Evolutionary conservation across 2,797 vertebrate species (phyloP).

Genomic region (Ibycter americanus): DNA sequence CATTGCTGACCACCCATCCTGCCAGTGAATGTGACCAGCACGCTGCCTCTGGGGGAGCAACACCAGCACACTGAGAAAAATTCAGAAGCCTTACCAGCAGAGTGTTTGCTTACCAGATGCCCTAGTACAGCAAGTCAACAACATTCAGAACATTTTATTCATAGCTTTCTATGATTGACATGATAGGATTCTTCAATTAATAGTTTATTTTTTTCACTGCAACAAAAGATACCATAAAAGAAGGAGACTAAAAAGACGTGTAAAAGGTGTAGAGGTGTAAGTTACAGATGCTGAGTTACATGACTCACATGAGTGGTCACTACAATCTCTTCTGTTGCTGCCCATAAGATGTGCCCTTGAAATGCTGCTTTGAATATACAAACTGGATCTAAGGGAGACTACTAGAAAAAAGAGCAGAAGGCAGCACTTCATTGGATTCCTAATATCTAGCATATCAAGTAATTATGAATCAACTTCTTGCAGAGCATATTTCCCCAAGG

Average conservation of each 20-base stretch:
- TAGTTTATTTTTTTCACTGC: not conserved
- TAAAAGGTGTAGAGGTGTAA: not conserved
- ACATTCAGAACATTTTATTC: not conserved
- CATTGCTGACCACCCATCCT: not conserved
- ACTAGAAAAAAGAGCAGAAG: not conserved
- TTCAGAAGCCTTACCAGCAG: not conserved
- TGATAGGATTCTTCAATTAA: not conserved
- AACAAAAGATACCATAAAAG: not conserved
- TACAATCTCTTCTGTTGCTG: not conserved
- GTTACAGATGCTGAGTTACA: not conserved
- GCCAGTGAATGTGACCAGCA: fast-evolving
- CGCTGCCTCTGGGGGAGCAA: not conserved
- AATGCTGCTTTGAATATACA: not conserved
- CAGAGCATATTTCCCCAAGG: not conserved
- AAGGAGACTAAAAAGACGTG: not conserved
- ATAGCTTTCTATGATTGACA: not conserved
- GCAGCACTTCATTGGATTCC: not conserved
- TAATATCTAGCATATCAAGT: not conserved
- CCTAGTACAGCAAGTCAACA: not conserved
- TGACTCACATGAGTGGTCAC: not conserved
- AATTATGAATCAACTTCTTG: not conserved
- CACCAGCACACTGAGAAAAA: not conserved
- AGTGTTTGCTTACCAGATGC: not conserved
- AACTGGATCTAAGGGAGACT: not conserved
- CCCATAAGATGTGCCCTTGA: not conserved